Evolutionary conservation across 2,888 invertebrate genomes (phyloP), one percentile per base, ranked within the genome.

Genomic region (Scaptomyza cyrtandrae): DNA sequence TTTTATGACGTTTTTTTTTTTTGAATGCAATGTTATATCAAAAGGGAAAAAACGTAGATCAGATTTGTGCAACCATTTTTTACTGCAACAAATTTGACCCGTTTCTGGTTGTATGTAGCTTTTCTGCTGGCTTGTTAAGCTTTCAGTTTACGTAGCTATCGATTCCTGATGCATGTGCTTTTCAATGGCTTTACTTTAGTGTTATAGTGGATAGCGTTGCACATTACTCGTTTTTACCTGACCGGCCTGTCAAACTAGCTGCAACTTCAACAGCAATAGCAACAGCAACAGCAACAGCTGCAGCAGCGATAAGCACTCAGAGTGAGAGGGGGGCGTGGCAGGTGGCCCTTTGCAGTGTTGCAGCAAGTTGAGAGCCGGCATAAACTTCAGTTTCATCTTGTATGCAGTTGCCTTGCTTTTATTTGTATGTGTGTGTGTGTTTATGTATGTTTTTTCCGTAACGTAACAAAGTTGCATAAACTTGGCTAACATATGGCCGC

Each of bases 401-500:
- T 66, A 62, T 72, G 69, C 61, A 63, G 56, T 33, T 62, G 65
- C 24, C 53, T 46, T 65, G 59, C 56, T 69, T 61, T 60, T 64
- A 59, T 19, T 37, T 41, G 10, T 16, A 10, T 41, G 11, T 35
- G 35, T 39, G 9, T 39, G 14, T 39, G 39, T 39, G 14, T 39
- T 37, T 52, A 37, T 35, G 44, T 53, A 43, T 67, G 57, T 55
- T 53, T 67, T 53, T 52, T 46, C 48, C 43, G 62, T 24, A 61
- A 58, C 62, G 50, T 64, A 61, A 74, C 74, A 68, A 68, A 78
- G 74, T 75, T 71, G 68, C 78, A 78, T 82, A 73, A 83, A 82
- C 85, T 82, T 84, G 71, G 57, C 71, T 74, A 83, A 76, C 82
- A 84, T 84, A 84, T 76, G 82, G 80, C 64, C 53, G 27, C 29